phyloP scores from a whole-genome alignment of 1,140 invertebrate species.

The Neodiprion fabricii region DNA sequence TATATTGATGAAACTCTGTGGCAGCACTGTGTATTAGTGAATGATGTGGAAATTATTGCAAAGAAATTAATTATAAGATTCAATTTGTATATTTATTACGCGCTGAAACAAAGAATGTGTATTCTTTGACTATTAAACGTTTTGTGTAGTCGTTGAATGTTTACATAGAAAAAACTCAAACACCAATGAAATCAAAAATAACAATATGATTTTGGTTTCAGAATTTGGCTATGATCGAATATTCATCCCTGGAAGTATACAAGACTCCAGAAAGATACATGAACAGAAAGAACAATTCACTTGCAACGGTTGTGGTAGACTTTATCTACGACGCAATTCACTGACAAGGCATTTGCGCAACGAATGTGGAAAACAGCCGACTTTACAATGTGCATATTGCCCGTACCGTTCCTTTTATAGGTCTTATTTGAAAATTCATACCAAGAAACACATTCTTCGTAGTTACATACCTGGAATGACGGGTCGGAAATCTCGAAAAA shows the following conservation, averaged over 20 bases:
- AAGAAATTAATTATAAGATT: too few relatives aligned
- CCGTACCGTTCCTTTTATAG: conserved; percentile 58
- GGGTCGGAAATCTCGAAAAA: neutral
- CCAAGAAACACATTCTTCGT: conserved; percentile 44
- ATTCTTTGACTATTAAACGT: too few relatives aligned
- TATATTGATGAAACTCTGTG: too few relatives aligned
- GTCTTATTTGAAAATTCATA: conserved; percentile 58
- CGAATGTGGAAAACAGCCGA: conserved; percentile 68
- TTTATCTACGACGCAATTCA: conserved; percentile 56
- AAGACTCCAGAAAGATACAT: conserved; percentile 38
- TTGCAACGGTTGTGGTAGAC: conserved; percentile 53
- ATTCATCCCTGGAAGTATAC: neutral
- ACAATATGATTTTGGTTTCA: neutral
- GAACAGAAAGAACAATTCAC: conserved; percentile 48
- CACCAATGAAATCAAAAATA: too few relatives aligned
- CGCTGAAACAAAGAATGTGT: too few relatives aligned
- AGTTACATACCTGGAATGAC: neutral
- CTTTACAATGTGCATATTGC: conserved; percentile 66
- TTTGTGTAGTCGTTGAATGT: too few relatives aligned
- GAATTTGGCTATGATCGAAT: neutral
- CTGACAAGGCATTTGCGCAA: conserved; percentile 51
- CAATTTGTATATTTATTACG: too few relatives aligned
- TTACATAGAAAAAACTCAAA: too few relatives aligned
- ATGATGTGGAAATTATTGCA: too few relatives aligned
- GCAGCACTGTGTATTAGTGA: too few relatives aligned